Conservation (phyloP, 2,888 invertebrate genomes). For the Sepioteuthis lessoniana region DNA sequence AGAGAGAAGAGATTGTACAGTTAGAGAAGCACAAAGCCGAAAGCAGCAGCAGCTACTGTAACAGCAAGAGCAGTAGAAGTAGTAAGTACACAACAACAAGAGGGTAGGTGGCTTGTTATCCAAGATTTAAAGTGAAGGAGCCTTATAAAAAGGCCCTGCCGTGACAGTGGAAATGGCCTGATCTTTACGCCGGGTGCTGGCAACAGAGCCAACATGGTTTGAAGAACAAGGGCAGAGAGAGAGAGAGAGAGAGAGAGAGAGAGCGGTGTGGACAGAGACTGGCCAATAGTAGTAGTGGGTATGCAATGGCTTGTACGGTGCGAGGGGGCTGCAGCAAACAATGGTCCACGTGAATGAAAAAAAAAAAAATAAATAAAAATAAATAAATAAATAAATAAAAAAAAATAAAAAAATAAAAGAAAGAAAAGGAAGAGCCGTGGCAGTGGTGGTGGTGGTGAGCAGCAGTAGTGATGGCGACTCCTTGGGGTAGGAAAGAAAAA, state of each 20-base stretch:
- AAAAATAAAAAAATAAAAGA: background rate
- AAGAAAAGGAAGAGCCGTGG: too few species aligned
- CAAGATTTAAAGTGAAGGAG: background rate
- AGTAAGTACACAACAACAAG: background rate
- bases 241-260: background rate
- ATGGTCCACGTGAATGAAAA: background rate
- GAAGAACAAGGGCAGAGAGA: background rate
- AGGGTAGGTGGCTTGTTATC: background rate
- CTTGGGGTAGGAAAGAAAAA: background rate
- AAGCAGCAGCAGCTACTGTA: background rate
- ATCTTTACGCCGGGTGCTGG: conserved; percentile 7
- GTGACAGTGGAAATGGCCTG: background rate
- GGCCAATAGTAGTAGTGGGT: background rate
- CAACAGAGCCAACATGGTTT: background rate
- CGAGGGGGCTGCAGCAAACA: background rate
- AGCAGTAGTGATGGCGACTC: background rate
- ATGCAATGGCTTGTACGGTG: too few species aligned
- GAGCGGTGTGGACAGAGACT: background rate
- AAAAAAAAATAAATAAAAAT: background rate
- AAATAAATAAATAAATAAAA: background rate
- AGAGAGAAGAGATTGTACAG: background rate
- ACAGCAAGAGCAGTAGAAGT: too few species aligned
- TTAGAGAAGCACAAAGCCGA: background rate
- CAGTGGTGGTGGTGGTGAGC: background rate
- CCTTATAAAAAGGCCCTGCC: background rate